phyloP scores from a whole-genome alignment of 2,888 invertebrate genomes.

The Tuta absoluta region DNA sequence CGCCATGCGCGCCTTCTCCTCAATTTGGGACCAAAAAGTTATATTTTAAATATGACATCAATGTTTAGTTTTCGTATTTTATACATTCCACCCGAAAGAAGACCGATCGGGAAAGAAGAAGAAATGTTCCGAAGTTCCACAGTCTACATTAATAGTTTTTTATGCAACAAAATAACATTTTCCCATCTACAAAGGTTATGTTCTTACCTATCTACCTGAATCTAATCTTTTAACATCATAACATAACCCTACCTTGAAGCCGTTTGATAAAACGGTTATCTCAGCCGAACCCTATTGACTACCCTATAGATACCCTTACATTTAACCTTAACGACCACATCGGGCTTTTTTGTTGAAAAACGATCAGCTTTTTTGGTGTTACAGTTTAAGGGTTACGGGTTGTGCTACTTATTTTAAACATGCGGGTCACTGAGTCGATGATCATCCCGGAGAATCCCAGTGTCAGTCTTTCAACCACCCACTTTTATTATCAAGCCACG shows the following conservation, averaged over 20 bases:
- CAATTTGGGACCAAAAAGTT: no score
- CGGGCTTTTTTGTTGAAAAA: conserved; percentile 4
- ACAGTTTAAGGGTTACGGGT: conserved; percentile 1
- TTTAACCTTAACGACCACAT: conserved; percentile 13
- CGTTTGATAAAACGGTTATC: background rate
- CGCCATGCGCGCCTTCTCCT: no score
- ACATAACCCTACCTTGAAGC: background rate
- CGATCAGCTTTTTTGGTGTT: conserved; percentile 5
- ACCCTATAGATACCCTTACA: background rate
- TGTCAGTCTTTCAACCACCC: no score
- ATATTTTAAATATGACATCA: no score
- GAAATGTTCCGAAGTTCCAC: no score
- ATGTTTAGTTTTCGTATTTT: no score
- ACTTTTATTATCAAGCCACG: no score
- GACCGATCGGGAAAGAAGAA: no score
- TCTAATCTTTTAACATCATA: background rate
- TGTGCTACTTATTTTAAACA: background rate
- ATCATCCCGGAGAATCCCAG: no score
- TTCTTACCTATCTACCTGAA: no score
- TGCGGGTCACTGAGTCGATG: background rate
- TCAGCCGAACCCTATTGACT: background rate
- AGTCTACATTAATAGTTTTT: no score
- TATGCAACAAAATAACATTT: background rate
- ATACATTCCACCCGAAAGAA: no score
- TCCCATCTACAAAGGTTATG: background rate